Base-by-base conservation (phyloP, 2,888 invertebrate species). In the Caenorhabditis wallacei region DNA sequence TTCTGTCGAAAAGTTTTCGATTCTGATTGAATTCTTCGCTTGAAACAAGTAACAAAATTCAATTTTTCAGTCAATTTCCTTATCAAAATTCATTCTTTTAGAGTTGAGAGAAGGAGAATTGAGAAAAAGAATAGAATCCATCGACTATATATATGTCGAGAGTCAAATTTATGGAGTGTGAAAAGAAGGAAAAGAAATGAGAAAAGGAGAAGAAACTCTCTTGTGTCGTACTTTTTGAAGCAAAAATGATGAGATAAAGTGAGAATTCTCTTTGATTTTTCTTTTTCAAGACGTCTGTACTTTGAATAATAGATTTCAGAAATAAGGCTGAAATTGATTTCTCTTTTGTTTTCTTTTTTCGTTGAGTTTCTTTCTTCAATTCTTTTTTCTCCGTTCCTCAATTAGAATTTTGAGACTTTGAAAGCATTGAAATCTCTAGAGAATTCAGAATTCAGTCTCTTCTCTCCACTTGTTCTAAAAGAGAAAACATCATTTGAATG, bases 321-420 rank as follows among this genome's bases (percentile, higher is more conserved):
- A 35, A 37, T 16, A 46, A 51, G 11, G 20, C 59, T 43, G 37
- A 59, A 71, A 61, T 8, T 30, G 30, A 8, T 30, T 30, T 20
- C 37, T 20, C 16, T 24, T 48, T n/a, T n/a, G n/a, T 26, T 11
- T 24, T 7, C 40, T 26, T 26, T 56, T 35, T 51, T 61, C 37
- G 20, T 53, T 24, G 64, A 13, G 2, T 74, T n/a, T 30, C 7
- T 8, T 30, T 22, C n/a, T n/a, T 35, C 16, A n/a, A 4, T 54
- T 56, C n/a, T n/a, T n/a, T 10, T 22, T 46, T 35, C 56, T 22
- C 53, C 20, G 43, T 35, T 51, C 69, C 26, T 53, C 61, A 78
- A 78, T 78, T 78, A 78, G 78, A 78, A 78, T 78, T 69, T 76
- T n/a, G 56, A 46, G 59, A 30, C 66, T 69, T 40, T 48, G 22